Evolutionary conservation across 2,888 invertebrate genomes (phyloP).

Genomic region (Temnothorax ravouxi): DNA sequence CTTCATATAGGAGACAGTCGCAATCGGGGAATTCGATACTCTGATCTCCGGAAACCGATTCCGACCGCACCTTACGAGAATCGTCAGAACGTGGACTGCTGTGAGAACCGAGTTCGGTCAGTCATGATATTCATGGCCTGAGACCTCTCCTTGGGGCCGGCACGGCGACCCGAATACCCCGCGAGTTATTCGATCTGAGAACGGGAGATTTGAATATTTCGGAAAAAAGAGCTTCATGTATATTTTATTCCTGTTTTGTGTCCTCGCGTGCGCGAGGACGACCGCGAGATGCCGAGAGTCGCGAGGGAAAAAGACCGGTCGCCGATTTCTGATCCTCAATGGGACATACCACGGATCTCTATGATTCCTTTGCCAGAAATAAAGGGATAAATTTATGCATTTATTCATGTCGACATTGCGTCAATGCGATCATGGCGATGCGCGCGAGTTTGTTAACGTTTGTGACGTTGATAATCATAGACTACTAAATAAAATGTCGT

Average conservation of each 20-base stretch:
- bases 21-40: conserved; percentile 70
- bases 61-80: conserved; percentile 77
- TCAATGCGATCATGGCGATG: background rate
- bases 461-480: too few relatives aligned
- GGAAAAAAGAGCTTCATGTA: conserved; percentile 83
- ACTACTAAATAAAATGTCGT: background rate
- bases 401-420: background rate
- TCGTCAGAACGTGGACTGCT: conserved; percentile 79
- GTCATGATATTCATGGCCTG: conserved; percentile 86
- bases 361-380: background rate
- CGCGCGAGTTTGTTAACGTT: background rate
- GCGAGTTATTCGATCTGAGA: conserved; percentile 83
- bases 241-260: conserved; percentile 81
- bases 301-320: background rate
- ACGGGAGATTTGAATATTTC: conserved; percentile 84
- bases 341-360: conserved; percentile 73
- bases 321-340: conserved; percentile 60
- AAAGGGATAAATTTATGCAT: conserved; percentile 27
- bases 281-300: conserved; percentile 18
- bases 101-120: conserved; percentile 82
- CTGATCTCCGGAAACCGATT: conserved; percentile 76
- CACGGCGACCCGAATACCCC: conserved; percentile 79
- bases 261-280: conserved; percentile 29
- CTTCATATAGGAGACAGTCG: conserved; percentile 41
- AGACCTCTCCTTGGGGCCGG: conserved; percentile 82